Percentiles rank a stretch among this genome's conserved stretches.
Evolutionary conservation across 1,140 invertebrate species (phyloP).

Genomic region (Paralvinella palmiformis): DNA sequence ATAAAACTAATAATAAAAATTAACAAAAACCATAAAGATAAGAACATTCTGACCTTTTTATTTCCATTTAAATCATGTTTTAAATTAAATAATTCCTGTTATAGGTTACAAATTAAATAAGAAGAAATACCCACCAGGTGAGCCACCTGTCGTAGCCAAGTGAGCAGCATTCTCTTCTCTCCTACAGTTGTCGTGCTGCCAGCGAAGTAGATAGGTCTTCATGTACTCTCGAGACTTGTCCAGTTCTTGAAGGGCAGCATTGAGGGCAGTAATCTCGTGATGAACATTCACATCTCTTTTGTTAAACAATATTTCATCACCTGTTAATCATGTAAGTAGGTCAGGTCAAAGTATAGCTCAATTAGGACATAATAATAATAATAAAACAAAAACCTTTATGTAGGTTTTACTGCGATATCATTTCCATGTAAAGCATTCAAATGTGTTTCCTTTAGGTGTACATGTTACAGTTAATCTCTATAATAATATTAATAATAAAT

Average conservation of each 20-base stretch:
- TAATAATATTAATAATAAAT: too few species aligned
- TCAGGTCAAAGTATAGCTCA: too few species aligned
- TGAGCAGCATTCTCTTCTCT: conserved; percentile 33
- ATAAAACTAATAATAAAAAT: too few species aligned
- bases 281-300: conserved; percentile 25
- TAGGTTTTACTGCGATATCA: too few species aligned
- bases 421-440: too few species aligned
- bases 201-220: conserved; percentile 30
- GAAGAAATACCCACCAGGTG: conserved; percentile 30
- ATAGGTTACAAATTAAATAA: neutral
- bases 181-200: conserved; percentile 35
- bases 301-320: neutral
- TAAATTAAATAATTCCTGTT: neutral
- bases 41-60: neutral
- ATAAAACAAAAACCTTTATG: too few species aligned
- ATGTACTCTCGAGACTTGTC: conserved; percentile 28
- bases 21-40: too few species aligned
- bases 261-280: conserved; percentile 31
- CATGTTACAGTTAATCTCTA: too few species aligned
- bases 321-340: too few species aligned
- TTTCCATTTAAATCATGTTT: neutral
- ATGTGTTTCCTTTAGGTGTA: too few species aligned
- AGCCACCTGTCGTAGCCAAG: conserved; percentile 41
- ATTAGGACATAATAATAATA: too few species aligned
- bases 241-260: conserved; percentile 34